These are phyloP conservation scores for Lysandra bellargus DNA, from an alignment of 2,888 invertebrate genomes.

Conservation along the genomic window DNA sequence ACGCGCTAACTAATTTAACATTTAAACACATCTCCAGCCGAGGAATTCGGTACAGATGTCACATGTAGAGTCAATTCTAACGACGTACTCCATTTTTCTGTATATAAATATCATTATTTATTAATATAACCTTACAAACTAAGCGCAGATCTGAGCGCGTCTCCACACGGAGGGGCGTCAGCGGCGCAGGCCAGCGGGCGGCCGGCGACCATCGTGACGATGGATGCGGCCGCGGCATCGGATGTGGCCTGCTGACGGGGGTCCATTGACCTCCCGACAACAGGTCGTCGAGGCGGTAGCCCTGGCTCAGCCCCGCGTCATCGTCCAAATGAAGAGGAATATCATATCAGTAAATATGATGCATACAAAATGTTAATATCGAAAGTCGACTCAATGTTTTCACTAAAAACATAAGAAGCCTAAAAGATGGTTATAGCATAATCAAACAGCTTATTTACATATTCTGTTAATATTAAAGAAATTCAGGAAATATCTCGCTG, in stretches of 20 bases:
- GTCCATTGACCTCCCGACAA: conserved; percentile 37
- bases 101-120: no score
- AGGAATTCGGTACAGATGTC: no score
- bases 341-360: background rate
- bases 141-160: conserved; percentile 43
- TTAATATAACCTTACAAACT: conserved; percentile 3
- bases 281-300: no score
- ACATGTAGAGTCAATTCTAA: no score
- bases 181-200: no score
- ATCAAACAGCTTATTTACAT: conserved; percentile 7
- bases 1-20: no score
- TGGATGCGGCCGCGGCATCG: conserved; percentile 61
- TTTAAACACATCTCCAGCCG: no score
- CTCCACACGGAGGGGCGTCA: conserved; percentile 44
- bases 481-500: background rate
- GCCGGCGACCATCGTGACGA: conserved; percentile 52
- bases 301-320: no score
- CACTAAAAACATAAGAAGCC: background rate
- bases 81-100: no score
- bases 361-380: background rate
- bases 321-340: background rate
- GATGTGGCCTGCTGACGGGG: conserved; percentile 52
- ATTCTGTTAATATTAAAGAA: background rate
- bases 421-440: background rate
- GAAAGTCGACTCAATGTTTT: background rate